These are phyloP conservation scores for Gastrophysa polygoni DNA, from an alignment of 2,888 invertebrate species.

Conservation along the genomic window DNA sequence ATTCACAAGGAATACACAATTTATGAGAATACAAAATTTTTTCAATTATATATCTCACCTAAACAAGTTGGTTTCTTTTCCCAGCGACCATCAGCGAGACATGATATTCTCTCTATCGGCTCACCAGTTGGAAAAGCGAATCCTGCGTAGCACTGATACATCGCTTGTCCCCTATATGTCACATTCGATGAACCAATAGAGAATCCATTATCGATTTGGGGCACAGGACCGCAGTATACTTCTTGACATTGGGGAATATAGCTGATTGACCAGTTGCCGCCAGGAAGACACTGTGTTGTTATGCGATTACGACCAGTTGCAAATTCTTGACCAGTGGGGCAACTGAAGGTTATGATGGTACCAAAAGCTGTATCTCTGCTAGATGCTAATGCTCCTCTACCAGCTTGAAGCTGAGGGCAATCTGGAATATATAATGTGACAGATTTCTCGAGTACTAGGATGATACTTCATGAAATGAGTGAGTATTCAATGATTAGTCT, in stretches of 20 bases:
- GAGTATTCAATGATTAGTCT: no score
- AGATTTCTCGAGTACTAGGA: no score
- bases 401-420: slow-evolving; percentile 84
- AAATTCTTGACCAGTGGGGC: slow-evolving; percentile 92
- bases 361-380: slow-evolving; percentile 92
- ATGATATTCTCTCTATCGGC: slow-evolving; percentile 87
- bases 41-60: slow-evolving; percentile 62
- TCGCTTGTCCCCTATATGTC: slow-evolving; percentile 90
- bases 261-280: slow-evolving; percentile 90
- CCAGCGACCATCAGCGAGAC: slow-evolving; percentile 89
- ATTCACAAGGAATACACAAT: no score
- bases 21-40: no score
- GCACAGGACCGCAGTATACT: slow-evolving; percentile 97
- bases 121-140: slow-evolving; percentile 90
- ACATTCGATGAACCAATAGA: slow-evolving; percentile 96
- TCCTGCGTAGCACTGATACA: slow-evolving; percentile 96
- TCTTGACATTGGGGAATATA: slow-evolving; percentile 95
- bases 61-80: slow-evolving; percentile 90
- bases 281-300: slow-evolving; percentile 83
- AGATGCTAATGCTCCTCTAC: slow-evolving; percentile 86
- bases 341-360: slow-evolving; percentile 87
- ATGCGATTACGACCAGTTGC: slow-evolving; percentile 86
- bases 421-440: slow-evolving; percentile 71
- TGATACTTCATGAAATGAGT: no score
- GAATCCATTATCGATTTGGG: slow-evolving; percentile 97